phyloP scores from a whole-genome alignment of 2,888 invertebrate species.

The Hirtodrosophila confusa region DNA sequence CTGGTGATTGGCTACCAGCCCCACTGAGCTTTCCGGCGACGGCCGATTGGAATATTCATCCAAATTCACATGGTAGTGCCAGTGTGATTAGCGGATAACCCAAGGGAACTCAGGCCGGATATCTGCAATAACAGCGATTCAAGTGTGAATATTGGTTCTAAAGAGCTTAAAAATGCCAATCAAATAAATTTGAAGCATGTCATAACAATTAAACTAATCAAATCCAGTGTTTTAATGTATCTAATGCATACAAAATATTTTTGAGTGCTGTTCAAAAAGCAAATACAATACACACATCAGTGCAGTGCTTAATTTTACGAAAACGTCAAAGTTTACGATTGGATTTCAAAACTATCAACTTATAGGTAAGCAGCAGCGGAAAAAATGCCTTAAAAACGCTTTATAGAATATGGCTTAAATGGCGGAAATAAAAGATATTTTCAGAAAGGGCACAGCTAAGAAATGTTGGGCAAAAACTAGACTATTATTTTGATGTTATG shows the following conservation, averaged over 20 bases:
- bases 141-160: conserved; percentile 17
- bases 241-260: conserved; percentile 27
- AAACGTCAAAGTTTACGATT: conserved; percentile 23
- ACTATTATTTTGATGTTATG: no score
- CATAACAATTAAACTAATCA: conserved; percentile 45
- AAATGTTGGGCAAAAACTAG: no score
- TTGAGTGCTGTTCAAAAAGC: conserved; percentile 33
- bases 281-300: conserved; percentile 55
- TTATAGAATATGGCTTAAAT: no score
- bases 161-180: conserved; percentile 39
- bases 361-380: conserved; percentile 47
- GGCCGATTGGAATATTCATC: conserved; percentile 37
- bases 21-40: conserved; percentile 33
- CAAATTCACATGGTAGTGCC: not conserved
- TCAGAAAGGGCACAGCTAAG: no score
- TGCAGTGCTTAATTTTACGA: conserved; percentile 42
- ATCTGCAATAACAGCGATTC: conserved; percentile 28
- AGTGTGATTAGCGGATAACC: conserved; percentile 21
- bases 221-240: conserved; percentile 37
- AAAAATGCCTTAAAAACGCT: not conserved
- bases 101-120: conserved; percentile 29
- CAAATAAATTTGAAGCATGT: conserved; percentile 36
- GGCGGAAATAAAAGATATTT: no score
- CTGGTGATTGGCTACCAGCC: conserved; percentile 23
- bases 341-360: conserved; percentile 43